Evolutionary conservation across 2,797 vertebrate species (phyloP), one percentile per base, ranked within the genome.

Genomic region (Girardinus metallicus): DNA sequence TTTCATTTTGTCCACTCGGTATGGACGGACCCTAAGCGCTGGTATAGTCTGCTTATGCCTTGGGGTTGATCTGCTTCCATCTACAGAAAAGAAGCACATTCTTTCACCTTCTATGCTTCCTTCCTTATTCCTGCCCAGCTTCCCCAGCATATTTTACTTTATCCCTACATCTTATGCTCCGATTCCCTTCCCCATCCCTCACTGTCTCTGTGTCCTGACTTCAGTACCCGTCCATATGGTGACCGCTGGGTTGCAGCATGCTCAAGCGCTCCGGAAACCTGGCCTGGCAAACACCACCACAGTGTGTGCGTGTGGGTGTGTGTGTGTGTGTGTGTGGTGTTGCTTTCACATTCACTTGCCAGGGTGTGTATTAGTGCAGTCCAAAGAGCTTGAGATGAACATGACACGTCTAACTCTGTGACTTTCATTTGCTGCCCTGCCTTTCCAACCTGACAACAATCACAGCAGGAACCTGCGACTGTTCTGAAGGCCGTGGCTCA

Each of bases 221-320:
- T 87, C 85, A 93, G 90, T 92, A 82, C 78, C 80, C 53, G 83
- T 91, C 95, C 96, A 96, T 96, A 96, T 96, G 95, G 95, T 82
- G 87, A 92, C 94, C 93, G 94, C 95, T 95, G 96, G 74, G 95
- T 84, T 81, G 57, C 95, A 91, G 88, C 86, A 94, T 94, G 95
- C 93, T 93, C 90, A 6, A 9, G 87, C 92, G 10, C 90, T 57
- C 80, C 84, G 76, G 89, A 90, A 92, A 89, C 93, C 92, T 94
- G 93, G 94, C 91, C 89, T 73, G 88, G 78, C 87, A 83, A 85
- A 82, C 85, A 74, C 86, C 53, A 36, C 77, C 82, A 78, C 41
- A 5, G 41, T 80, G 72, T 84, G 81, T 83, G 79, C 62, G 36
- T 64, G 74, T 8, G 29, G 8, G 57, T 34, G 60, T 34, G 57